Base-by-base conservation (phyloP, 2,797 vertebrate species). In the Arnoldichthys spilopterus region DNA sequence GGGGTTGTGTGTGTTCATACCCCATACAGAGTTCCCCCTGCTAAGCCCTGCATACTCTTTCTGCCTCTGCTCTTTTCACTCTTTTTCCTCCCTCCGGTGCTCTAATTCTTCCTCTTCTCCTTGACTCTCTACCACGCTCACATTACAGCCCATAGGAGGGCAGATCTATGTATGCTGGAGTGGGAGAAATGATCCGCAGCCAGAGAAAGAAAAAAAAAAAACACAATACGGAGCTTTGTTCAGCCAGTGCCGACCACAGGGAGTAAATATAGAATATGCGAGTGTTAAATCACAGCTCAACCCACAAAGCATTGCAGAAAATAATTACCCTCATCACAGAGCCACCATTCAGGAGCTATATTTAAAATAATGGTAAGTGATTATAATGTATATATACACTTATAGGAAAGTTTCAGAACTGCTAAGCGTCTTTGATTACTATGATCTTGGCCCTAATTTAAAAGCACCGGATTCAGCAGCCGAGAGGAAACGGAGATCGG, bases 311-410 rank as follows among this genome's bases (percentile, higher is more conserved):
- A 82, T 64, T 24, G 72, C 69, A 78, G 76, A 56, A 76, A 83
- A 84, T 77, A 87, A 88, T 89, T 88, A 87, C 80, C 75, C 82
- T 68, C 72, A 70, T 85, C 83, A 85, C 76, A 83, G 71, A 74
- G 64, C 20, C 73, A 78, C 85, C 74, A 67, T 89, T 84, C 85
- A 76, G 84, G 73, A 86, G 85, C 85, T 91, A 83, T 87, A 85
- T 92, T 91, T 91, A 86, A 89, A 88, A 87, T 87, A 88, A 90
- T 88, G 86, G 80, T 84, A 86, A 88, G 87, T 87, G 81, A 90
- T 92, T 90, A 91, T 85, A 86, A 87, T 86, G 78, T 87, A 87
- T 89, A 89, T 85, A 83, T 69, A 79, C n/a, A n/a, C 43, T 45
- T 45, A 45, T 7, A 47, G 54, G 76, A 82, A 56, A 74, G 82